phyloP scores from a whole-genome alignment of 2,888 invertebrate genomes.

The Phaedon cochleariae region DNA sequence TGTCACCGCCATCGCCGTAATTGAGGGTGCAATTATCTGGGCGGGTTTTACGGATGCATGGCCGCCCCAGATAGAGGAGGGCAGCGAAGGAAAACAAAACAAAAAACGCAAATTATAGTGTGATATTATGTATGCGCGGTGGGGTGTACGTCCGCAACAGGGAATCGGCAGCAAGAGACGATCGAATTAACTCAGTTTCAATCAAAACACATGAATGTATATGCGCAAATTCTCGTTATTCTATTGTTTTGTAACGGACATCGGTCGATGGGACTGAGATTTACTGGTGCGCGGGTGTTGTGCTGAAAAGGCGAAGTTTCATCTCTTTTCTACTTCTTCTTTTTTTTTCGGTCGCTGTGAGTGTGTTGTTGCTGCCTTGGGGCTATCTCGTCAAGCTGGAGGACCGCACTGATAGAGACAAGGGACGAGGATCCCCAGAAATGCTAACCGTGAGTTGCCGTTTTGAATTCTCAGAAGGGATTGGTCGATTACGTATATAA shows the following conservation, averaged over 20 bases:
- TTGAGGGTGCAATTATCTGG: constrained; percentile 64
- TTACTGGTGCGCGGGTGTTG: constrained; percentile 41
- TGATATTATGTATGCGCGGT: constrained; percentile 61
- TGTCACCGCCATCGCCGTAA: constrained; percentile 52
- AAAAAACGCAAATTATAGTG: constrained; percentile 63
- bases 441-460: constrained; percentile 60
- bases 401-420: constrained; percentile 60
- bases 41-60: constrained; percentile 64
- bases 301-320: constrained; percentile 23
- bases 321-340: constrained; percentile 11
- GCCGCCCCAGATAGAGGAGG: constrained; percentile 63
- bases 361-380: constrained; percentile 39
- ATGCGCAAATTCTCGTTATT: constrained; percentile 34
- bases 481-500: too few species aligned
- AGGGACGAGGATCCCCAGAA: constrained; percentile 63
- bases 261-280: constrained; percentile 35
- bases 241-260: constrained; percentile 30
- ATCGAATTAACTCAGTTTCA: constrained; percentile 64
- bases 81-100: constrained; percentile 61
- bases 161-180: constrained; percentile 59
- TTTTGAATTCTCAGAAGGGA: too few species aligned
- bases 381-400: constrained; percentile 58
- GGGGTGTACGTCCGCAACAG: constrained; percentile 57
- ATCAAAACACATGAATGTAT: constrained; percentile 63
- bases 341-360: constrained; percentile 26